phyloP scores from a whole-genome alignment of 2,888 invertebrate genomes.

The Sarcophaga caerulescens region DNA sequence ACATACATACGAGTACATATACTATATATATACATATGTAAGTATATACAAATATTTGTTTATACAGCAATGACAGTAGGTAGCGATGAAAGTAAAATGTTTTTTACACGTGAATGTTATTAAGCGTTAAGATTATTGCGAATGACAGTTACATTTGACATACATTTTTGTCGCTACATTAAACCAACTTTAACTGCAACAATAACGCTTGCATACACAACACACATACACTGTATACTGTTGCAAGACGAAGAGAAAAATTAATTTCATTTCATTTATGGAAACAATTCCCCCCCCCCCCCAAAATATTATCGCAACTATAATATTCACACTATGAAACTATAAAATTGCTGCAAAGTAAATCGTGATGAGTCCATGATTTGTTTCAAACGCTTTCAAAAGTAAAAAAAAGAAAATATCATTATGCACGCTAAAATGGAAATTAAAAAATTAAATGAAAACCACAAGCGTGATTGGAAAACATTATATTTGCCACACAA shows the following conservation, averaged over 20 bases:
- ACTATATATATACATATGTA: too few species aligned
- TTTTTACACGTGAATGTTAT: conserved; percentile 60
- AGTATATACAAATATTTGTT: too few species aligned
- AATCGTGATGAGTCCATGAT: conserved; percentile 44
- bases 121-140: conserved; percentile 66
- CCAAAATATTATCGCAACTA: conserved; percentile 56
- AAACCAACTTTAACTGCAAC: too few species aligned
- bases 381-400: conserved; percentile 5
- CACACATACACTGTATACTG: conserved; percentile 3
- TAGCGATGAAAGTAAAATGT: conserved; percentile 50
- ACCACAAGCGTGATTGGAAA: too few species aligned
- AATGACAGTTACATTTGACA: conserved; percentile 68
- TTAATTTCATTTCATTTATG: conserved; percentile 33
- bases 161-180: conserved; percentile 49
- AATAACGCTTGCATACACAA: neutral
- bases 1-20: too few species aligned
- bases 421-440: too few species aligned
- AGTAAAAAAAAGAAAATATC: neutral
- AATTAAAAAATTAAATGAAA: too few species aligned
- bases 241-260: neutral
- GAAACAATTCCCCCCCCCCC: conserved; percentile 19
- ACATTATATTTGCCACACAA: too few species aligned
- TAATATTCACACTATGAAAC: conserved; percentile 21
- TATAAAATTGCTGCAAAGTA: conserved; percentile 50
- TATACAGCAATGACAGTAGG: neutral